Evolutionary conservation across 2,113 vertebrate species (phyloP).

Genomic region (Burhinus bistriatus): DNA sequence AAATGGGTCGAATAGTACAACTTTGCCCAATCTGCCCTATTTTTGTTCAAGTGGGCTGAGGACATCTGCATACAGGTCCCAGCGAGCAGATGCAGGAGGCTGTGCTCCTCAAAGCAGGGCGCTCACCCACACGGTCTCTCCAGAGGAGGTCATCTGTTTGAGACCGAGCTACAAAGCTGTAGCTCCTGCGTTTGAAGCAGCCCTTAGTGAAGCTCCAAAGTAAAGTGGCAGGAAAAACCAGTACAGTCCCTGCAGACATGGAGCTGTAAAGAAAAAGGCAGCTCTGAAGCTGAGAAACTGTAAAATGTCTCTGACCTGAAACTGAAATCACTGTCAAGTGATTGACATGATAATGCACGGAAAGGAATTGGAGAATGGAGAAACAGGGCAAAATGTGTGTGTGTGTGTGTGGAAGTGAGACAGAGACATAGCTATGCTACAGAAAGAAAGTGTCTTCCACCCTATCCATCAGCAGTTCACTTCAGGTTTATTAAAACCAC

Average conservation of each 20-base stretch:
- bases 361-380: not conserved
- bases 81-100: not conserved
- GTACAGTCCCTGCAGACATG: not conserved
- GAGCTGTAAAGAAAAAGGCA: not conserved
- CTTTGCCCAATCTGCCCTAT: not conserved
- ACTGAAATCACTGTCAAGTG: not conserved
- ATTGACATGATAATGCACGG: not conserved
- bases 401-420: not conserved
- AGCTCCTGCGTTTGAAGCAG: not conserved
- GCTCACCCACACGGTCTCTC: accelerated
- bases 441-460: not conserved
- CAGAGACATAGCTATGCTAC: not conserved
- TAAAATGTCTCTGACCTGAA: not conserved
- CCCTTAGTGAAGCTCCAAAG: not conserved
- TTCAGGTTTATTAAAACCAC: not conserved
- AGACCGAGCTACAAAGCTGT: not conserved
- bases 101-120: not conserved
- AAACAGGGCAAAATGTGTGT: not conserved
- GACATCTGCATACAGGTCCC: not conserved
- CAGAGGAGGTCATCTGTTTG: not conserved
- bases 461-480: not conserved
- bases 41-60: not conserved
- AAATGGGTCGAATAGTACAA: not conserved
- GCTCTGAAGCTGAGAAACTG: not conserved
- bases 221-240: not conserved